These are phyloP conservation scores for Siniperca scherzeri DNA, from an alignment of 2,797 vertebrate species.

Conservation along the genomic window DNA sequence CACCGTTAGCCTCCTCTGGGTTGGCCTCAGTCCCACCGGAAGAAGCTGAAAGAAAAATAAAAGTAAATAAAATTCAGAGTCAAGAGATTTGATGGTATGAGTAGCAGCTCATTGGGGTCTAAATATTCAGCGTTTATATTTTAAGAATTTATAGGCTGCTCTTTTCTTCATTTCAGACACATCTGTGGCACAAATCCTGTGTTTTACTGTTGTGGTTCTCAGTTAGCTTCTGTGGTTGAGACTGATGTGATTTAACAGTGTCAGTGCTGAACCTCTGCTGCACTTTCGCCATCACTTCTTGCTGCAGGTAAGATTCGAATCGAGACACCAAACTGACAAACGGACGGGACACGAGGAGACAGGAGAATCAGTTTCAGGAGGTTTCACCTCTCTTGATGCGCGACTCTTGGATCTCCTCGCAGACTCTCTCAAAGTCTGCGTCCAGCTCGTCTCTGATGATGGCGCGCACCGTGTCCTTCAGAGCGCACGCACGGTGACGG, in stretches of 20 bases:
- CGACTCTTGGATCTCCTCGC: constrained; percentile 90
- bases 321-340: not conserved
- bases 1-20: not conserved
- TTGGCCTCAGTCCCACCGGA: not conserved
- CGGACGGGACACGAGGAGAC: not conserved
- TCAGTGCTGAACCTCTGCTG: not conserved
- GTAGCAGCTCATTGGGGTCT: not conserved
- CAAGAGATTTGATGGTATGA: fast-evolving
- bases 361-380: not conserved
- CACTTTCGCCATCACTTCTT: not conserved
- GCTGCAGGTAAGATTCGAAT: not conserved
- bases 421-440: constrained; percentile 90
- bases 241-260: not conserved
- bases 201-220: not conserved
- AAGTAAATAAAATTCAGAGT: not conserved
- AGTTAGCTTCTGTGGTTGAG: not conserved
- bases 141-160: not conserved
- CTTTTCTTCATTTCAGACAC: not conserved
- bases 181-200: not conserved
- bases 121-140: not conserved
- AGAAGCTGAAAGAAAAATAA: constrained; percentile 34
- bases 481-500: constrained; percentile 89
- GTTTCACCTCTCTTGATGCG: constrained; percentile 88
- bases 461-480: constrained; percentile 90
- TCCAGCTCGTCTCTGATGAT: constrained; percentile 93